phyloP scores from a whole-genome alignment of 1,140 invertebrate species.

The Drosophila eugracilis region DNA sequence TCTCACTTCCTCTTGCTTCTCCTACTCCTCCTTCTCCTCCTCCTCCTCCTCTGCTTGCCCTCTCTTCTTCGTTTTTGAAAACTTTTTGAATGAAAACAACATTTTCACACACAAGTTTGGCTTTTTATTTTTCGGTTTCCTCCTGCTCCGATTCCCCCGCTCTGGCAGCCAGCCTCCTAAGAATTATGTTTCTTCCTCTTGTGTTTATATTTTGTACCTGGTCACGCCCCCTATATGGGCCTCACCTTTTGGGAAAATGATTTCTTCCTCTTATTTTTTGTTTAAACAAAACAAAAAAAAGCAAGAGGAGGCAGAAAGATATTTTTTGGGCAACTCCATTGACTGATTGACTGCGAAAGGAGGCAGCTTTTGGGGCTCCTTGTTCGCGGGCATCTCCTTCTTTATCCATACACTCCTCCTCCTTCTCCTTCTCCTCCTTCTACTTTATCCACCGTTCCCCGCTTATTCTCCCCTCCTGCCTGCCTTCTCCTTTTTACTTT shows the following conservation, averaged over 20 bases:
- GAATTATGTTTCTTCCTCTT: slow-evolving; percentile 6
- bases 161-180: slow-evolving; percentile 3
- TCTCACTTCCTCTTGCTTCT: slow-evolving; percentile 2
- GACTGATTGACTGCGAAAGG: slow-evolving; percentile 65
- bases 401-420: neutral
- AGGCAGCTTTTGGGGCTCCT: slow-evolving; percentile 24
- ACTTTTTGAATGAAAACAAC: slow-evolving; percentile 78
- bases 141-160: too few species aligned
- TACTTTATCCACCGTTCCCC: too few species aligned
- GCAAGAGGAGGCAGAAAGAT: too few species aligned
- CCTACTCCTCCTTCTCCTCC: neutral
- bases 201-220: slow-evolving; percentile 44
- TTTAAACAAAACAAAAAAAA: too few species aligned
- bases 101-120: slow-evolving; percentile 67
- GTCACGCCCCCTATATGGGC: slow-evolving; percentile 37
- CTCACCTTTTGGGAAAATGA: slow-evolving; percentile 45
- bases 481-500: neutral
- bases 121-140: slow-evolving; percentile 28
- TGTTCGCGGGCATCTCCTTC: slow-evolving; percentile 13
- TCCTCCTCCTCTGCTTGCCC: neutral
- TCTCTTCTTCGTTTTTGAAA: too few species aligned
- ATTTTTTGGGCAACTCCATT: slow-evolving; percentile 51
- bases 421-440: neutral
- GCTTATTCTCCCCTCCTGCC: neutral
- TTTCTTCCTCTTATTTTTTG: too few species aligned